Conservation (phyloP, 2,797 vertebrate species). For the Dallia pectoralis region DNA sequence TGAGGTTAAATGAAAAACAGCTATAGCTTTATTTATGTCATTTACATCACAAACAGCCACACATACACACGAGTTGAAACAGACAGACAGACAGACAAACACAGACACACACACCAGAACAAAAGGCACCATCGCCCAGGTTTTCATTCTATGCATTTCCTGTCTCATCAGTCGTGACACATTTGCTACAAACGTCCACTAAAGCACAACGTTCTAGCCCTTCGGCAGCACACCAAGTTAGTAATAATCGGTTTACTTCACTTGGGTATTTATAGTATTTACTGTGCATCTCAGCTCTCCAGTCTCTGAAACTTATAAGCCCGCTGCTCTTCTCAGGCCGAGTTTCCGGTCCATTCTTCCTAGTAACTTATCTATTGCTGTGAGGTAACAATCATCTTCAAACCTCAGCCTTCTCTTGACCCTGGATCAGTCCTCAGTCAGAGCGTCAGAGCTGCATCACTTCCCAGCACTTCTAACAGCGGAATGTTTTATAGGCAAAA, state of each 20-base stretch:
- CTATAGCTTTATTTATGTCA: background rate
- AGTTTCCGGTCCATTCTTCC: background rate
- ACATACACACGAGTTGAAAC: background rate
- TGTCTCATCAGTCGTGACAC: constrained; percentile 13
- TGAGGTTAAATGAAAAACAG: background rate
- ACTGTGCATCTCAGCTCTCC: background rate
- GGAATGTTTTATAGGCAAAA: constrained; percentile 32
- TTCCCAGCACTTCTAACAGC: constrained; percentile 18
- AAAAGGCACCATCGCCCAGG: constrained; percentile 25
- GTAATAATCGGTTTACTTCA: background rate
- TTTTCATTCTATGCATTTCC: constrained; percentile 16
- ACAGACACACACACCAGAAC: background rate
- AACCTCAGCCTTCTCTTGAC: background rate
- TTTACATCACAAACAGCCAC: constrained; percentile 9
- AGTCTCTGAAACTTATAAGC: constrained; percentile 4
- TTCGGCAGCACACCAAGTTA: background rate
- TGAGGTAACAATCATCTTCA: background rate
- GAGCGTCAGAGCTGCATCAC: constrained; percentile 15
- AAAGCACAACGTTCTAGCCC: background rate
- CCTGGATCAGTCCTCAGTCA: constrained; percentile 12
- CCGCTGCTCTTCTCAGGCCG: background rate
- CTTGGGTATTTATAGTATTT: background rate
- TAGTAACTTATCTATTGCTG: background rate
- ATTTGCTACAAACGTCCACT: constrained; percentile 1
- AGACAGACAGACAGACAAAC: no score